phyloP scores from a whole-genome alignment of 2,797 vertebrate species.

The Sebastes iracundus region DNA sequence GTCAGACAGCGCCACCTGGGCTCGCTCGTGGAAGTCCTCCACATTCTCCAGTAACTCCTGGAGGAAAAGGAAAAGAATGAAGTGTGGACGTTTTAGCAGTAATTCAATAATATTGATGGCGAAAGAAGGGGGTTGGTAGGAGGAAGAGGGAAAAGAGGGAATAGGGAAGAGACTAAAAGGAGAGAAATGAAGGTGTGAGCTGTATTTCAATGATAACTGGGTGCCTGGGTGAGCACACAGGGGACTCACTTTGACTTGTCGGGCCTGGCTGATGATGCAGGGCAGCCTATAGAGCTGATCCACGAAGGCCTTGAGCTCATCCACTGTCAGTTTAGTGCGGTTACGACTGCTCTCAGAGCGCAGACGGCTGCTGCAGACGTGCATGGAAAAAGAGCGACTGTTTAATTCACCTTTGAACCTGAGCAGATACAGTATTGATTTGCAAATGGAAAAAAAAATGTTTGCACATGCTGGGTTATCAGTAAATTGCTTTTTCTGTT shows the following conservation, averaged over 20 bases:
- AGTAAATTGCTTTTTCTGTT: background rate
- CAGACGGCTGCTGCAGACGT: conserved; percentile 81
- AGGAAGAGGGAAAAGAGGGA: background rate
- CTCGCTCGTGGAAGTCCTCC: conserved; percentile 96
- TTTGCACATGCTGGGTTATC: background rate
- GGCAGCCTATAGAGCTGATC: conserved; percentile 95
- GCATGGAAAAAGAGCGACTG: background rate
- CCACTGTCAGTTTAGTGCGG: conserved; percentile 94
- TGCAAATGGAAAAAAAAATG: background rate
- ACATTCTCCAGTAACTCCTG: conserved; percentile 97
- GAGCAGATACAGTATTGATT: background rate
- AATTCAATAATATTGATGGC: background rate
- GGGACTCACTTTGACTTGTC: conserved; percentile 92
- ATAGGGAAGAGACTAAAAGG: background rate
- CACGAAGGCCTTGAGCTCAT: conserved; percentile 97
- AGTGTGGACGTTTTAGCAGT: background rate
- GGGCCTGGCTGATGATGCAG: conserved; percentile 94
- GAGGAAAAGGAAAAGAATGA: background rate
- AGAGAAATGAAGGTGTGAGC: background rate
- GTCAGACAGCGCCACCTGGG: conserved; percentile 93
- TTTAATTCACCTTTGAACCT: background rate
- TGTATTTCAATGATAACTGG: background rate
- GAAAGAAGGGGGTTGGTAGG: background rate
- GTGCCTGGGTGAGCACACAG: background rate
- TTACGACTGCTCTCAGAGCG: conserved; percentile 87